Conservation (phyloP, 1,140 invertebrate genomes). For the Holcopasites calliopsidis region DNA sequence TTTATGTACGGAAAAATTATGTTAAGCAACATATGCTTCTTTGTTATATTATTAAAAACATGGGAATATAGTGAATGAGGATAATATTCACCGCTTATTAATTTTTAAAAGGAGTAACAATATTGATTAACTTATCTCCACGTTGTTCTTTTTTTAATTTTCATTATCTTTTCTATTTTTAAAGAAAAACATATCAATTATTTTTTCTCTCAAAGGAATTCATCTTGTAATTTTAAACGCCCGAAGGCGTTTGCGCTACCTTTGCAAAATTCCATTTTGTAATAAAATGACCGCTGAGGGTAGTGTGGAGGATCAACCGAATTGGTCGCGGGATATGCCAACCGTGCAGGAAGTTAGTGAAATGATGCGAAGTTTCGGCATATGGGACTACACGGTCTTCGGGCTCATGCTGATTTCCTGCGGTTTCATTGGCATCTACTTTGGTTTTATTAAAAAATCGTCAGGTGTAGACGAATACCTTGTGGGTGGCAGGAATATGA, state of each 20-base stretch:
- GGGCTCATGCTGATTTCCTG: conserved; percentile 86
- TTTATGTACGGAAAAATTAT: conserved; percentile 1
- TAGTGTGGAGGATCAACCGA: conserved; percentile 32
- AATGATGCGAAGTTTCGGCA: conserved; percentile 84
- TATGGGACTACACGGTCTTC: conserved; percentile 87
- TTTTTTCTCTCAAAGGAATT: background rate
- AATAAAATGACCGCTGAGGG: conserved; percentile 69
- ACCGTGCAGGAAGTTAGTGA: conserved; percentile 82
- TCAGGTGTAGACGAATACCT: conserved; percentile 88
- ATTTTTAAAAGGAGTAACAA: too few species aligned
- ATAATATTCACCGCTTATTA: too few species aligned
- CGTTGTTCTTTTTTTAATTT: too few species aligned
- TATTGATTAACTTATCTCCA: too few species aligned
- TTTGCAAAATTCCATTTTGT: conserved; percentile 49
- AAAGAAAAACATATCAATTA: background rate
- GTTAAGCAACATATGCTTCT: background rate
- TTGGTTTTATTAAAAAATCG: conserved; percentile 86
- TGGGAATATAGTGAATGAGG: too few species aligned
- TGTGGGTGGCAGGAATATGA: conserved; percentile 91
- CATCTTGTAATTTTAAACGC: background rate
- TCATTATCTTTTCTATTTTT: background rate
- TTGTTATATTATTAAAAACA: background rate
- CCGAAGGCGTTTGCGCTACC: conserved; percentile 11
- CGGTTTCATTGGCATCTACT: conserved; percentile 88
- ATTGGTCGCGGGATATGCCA: conserved; percentile 60